These are phyloP conservation scores for Candidula unifasciata DNA, from an alignment of 2,888 invertebrate species.

Conservation along the genomic window DNA sequence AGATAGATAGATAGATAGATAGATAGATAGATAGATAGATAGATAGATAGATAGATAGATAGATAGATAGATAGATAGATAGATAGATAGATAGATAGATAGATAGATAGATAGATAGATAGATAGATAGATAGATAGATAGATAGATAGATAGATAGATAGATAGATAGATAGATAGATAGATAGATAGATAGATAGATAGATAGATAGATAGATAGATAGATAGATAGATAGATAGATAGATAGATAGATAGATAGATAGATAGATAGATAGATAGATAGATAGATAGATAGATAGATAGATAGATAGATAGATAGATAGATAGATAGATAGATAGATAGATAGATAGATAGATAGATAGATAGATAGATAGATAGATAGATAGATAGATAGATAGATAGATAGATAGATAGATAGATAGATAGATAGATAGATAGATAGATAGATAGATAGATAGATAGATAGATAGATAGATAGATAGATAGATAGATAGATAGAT, in stretches of 20 bases:
- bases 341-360: not conserved
- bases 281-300: too few relatives aligned
- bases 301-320: too few relatives aligned
- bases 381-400: not conserved
- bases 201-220: too few relatives aligned
- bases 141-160: conserved; percentile 8
- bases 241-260: too few relatives aligned
- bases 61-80: conserved; percentile 8
- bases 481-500: not conserved
- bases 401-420: not conserved
- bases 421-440: not conserved
- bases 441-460: not conserved
- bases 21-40: conserved; percentile 21
- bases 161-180: not conserved
- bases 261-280: too few relatives aligned
- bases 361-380: not conserved
- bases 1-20: conserved; percentile 21
- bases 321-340: not conserved
- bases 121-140: conserved; percentile 8
- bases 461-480: not conserved
- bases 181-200: too few relatives aligned
- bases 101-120: conserved; percentile 8
- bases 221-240: too few relatives aligned
- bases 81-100: conserved; percentile 8
- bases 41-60: conserved; percentile 21